phyloP scores from a whole-genome alignment of 35 echinoderm and acorn worm species.

The Patiria miniata region DNA sequence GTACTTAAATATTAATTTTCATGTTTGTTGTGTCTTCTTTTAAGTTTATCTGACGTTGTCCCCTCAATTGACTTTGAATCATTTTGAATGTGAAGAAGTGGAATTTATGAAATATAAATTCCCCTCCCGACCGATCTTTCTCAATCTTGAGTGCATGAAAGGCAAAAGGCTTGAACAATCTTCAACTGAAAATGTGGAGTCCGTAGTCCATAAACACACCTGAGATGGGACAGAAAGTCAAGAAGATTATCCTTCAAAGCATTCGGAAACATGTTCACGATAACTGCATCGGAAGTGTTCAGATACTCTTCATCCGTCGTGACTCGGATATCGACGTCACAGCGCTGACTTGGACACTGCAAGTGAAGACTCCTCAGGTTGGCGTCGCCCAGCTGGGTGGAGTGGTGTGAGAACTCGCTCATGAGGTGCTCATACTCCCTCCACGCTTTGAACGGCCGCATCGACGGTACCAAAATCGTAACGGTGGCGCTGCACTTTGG shows the following conservation, averaged over 20 bases:
- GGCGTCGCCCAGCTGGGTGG: neutral
- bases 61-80: no score
- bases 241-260: conserved; percentile 4
- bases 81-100: no score
- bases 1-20: no score
- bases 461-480: conserved; percentile 54
- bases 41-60: no score
- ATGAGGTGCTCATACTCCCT: conserved; percentile 69
- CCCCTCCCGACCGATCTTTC: no score
- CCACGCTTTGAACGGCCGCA: conserved; percentile 69
- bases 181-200: no score
- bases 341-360: conserved; percentile 67
- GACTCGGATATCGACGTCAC: conserved; percentile 58
- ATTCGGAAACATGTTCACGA: conserved; percentile 76
- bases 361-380: conserved; percentile 57
- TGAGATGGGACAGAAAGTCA: neutral
- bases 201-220: neutral
- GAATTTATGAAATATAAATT: no score
- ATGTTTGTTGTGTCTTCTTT: no score
- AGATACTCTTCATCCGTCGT: conserved; percentile 67
- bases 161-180: no score
- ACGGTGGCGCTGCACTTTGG: conserved; percentile 13
- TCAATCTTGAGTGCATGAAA: no score
- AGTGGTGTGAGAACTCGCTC: conserved; percentile 40
- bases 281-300: conserved; percentile 62